Evolutionary conservation across 1,140 invertebrate species (phyloP), one percentile per base, ranked within the genome.

Genomic region (Ceratina japonica): DNA sequence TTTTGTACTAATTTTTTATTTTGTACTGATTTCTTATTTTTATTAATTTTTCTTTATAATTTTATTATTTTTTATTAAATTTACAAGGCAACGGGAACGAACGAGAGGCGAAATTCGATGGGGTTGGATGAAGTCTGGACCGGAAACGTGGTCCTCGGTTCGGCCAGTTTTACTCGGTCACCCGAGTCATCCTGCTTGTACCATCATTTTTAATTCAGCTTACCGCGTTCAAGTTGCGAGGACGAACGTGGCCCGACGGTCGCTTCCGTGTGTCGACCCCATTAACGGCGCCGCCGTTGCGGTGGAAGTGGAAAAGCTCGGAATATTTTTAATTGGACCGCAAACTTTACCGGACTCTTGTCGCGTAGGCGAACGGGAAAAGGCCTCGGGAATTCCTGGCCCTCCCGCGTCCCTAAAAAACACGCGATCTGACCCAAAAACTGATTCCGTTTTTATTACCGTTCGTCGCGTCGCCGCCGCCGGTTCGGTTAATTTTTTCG

Each of bases 271-370:
- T 68, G 65, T 75, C 74, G 74, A 65, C 79, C 73, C 79, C 79
- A 65, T 77, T 80, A 80, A 80, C 49, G 59, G 61, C 59, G 63
- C 8, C n/a, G n/a, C n/a, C 27, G 37, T 44, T 31, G 27, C 65
- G 59, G 22, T 15, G 31, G 16, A 71, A 52, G 61, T 22, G 27
- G 37, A 62, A 75, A 80, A 77, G 61, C 37, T 74, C n/a, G 74
- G 79, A 80, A 80, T 80, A 80, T 77, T 81, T 81, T 81, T 79
- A 81, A 79, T 81, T 81, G 79, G 79, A 80, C 74, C 71, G 74
- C 74, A 77, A 80, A 68, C 77, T 79, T 79, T 75, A 18, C 52
- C 61, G 52, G 73, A 80, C 79, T 66, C 51, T 71, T 71, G 66
- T 77, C 22, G 49, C 74, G 37, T 27, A 18, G 49, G 3, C 56